Percentiles rank a stretch among this genome's conserved stretches.
Evolutionary conservation across 2,888 invertebrate genomes (phyloP).

Genomic region (Hemistola chrysoprasaria): DNA sequence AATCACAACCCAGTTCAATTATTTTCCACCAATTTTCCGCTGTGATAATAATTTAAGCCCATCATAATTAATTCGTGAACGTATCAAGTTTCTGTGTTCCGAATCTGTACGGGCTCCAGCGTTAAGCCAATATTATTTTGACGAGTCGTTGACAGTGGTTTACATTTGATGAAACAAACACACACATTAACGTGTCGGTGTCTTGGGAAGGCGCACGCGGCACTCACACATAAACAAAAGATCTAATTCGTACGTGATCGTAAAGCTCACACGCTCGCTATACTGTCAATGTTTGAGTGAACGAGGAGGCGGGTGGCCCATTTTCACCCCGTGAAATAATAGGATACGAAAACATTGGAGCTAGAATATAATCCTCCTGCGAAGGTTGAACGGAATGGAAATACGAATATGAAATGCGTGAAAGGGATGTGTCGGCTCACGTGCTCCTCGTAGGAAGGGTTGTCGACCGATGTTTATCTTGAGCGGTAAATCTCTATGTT

Average conservation of each 20-base stretch:
- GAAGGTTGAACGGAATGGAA: conserved; percentile 78
- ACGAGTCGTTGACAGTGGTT: conserved; percentile 81
- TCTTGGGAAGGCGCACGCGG: conserved; percentile 38
- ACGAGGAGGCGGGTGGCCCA: conserved; percentile 74
- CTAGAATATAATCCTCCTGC: conserved; percentile 80
- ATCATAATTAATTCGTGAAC: conserved; percentile 61
- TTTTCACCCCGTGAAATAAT: conserved; percentile 82
- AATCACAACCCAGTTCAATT: conserved; percentile 16
- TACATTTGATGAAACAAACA: conserved; percentile 73
- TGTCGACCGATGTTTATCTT: conserved; percentile 67
- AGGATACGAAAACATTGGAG: conserved; percentile 81
- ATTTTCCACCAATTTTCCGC: conserved; percentile 24
- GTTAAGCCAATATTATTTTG: conserved; percentile 80
- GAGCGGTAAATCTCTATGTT: conserved; percentile 64
- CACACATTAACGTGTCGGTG: conserved; percentile 49
- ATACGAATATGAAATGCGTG: conserved; percentile 79
- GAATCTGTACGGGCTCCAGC: conserved; percentile 59
- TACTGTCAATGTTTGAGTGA: conserved; percentile 59
- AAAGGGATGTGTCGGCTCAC: conserved; percentile 69
- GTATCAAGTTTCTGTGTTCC: conserved; percentile 67
- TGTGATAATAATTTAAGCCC: conserved; percentile 28
- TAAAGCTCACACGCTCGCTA: conserved; percentile 36
- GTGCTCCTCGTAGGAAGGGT: conserved; percentile 75
- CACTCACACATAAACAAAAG: conserved; percentile 42
- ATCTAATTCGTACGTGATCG: conserved; percentile 39